Evolutionary conservation across 1,140 invertebrate species (phyloP).

Genomic region (Helicoverpa zea): DNA sequence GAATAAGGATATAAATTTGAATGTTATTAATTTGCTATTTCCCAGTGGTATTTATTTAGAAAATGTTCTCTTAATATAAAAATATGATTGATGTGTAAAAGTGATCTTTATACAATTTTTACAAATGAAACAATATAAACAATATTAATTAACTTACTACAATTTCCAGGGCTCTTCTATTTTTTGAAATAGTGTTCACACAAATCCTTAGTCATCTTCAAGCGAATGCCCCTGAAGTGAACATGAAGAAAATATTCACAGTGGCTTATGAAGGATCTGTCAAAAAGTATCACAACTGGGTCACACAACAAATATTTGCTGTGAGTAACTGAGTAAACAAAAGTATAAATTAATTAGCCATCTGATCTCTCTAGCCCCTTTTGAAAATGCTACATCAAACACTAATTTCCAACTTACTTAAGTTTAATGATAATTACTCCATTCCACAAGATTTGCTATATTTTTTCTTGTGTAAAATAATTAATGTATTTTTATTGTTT

Average conservation of each 20-base stretch:
- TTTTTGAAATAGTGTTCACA: slow-evolving; percentile 88
- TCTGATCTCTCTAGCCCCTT: background rate
- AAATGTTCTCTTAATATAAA: background rate
- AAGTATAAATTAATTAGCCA: background rate
- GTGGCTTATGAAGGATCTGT: slow-evolving; percentile 89
- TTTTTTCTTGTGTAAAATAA: background rate
- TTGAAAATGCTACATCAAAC: no score
- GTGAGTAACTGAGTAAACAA: slow-evolving; percentile 77
- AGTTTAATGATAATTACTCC: no score
- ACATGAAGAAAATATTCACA: slow-evolving; percentile 87
- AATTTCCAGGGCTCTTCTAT: slow-evolving; percentile 88
- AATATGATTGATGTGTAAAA: slow-evolving; percentile 4
- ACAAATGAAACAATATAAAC: no score
- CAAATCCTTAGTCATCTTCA: slow-evolving; percentile 85
- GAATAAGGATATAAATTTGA: no score
- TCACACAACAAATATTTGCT: slow-evolving; percentile 89
- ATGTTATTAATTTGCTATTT: no score
- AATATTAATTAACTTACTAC: background rate
- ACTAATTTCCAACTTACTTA: no score
- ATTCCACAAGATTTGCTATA: no score
- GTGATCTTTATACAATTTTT: background rate
- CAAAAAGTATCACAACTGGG: slow-evolving; percentile 90
- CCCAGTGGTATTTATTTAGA: background rate
- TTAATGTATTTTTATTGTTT: slow-evolving; percentile 52
- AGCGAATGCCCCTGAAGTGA: slow-evolving; percentile 76